Conservation (phyloP, 2,888 invertebrate species). For the Ophion ellenae region DNA sequence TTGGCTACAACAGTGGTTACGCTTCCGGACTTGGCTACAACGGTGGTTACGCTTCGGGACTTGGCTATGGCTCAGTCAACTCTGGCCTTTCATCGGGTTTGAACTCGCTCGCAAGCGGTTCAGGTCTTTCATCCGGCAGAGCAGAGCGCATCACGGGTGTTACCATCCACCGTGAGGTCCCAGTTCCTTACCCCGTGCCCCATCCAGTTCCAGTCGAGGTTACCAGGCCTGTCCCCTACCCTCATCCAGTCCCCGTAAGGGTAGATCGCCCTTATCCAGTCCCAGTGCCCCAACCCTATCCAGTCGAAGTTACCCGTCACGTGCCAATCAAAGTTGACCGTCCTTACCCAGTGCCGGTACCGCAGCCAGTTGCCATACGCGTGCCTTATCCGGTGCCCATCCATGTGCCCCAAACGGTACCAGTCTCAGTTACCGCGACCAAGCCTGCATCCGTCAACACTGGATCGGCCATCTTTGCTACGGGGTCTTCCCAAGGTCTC, state of each 20-base stretch:
- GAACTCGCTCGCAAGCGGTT: constrained; percentile 33
- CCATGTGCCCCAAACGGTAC: constrained; percentile 67
- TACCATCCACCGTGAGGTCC: constrained; percentile 72
- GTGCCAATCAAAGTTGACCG: constrained; percentile 73
- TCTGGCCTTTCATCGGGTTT: constrained; percentile 44
- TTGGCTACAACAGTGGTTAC: constrained; percentile 39
- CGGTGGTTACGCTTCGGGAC: constrained; percentile 48
- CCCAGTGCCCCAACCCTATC: constrained; percentile 70
- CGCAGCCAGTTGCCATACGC: constrained; percentile 68
- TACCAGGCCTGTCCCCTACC: constrained; percentile 70
- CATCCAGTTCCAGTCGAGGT: constrained; percentile 75
- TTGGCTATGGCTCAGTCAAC: constrained; percentile 34
- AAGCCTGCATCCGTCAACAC: constrained; percentile 52
- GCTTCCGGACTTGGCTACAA: constrained; percentile 53
- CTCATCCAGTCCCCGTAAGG: constrained; percentile 71
- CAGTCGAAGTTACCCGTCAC: constrained; percentile 71
- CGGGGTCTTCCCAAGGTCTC: constrained; percentile 41
- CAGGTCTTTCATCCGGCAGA: constrained; percentile 42
- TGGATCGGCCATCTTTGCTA: constrained; percentile 37
- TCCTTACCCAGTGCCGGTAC: constrained; percentile 72
- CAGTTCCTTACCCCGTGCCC: constrained; percentile 70
- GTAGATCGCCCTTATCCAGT: constrained; percentile 73
- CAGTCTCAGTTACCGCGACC: constrained; percentile 64
- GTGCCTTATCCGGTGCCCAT: constrained; percentile 73
- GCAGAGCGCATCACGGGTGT: constrained; percentile 71